Evolutionary conservation across 30 jellyfish, hydroid and myxozoan genomes (phyloP), one percentile per base, ranked within the genome.

Genomic region (Sanderia malayensis): DNA sequence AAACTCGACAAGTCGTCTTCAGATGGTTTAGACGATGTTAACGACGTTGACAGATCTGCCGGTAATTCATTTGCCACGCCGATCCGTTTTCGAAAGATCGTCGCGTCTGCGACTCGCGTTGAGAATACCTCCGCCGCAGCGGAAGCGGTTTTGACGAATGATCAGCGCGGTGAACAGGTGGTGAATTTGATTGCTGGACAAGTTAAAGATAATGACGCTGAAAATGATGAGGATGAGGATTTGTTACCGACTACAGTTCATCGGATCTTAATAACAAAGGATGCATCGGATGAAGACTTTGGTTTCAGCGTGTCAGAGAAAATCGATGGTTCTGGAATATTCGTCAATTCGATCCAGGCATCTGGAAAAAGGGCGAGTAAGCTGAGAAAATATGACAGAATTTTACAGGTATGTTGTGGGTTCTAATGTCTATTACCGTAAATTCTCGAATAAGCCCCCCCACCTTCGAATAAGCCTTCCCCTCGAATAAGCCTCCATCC

Each of bases 261-360:
- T 44, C 86, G 86, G 2, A 74, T 74, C 46, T 69, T 74, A 0
- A 58, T 77, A 15, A 77, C 81, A 25, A 63, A 55, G 55, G 28
- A 37, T 11, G 81, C 63, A 11, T 28, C 21, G 29, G 81, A 67
- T 61, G 60, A 73, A 44, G 95, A 73, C 45, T 83, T 70, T 44
- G 95, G 95, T 13, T 83, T 83, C 53, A 83, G 95, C 25, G 45
- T 83, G n/a, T 72, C 95, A n/a, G 95, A 83, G 26, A 73, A 80
- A 37, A 34, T 73, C 46, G 73, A 66, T 29, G 95, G 86, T 11
- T 30, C 44, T 0, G 95, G 95, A 1, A 74, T 83, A 18, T 83
- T 33, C 55, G 72, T 83, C 15, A 65, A 68, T 20, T 71, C 95
- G 1, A 73, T 83, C 28, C 95, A 83, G 26, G 46, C 86, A 26